Evolutionary conservation across 2,113 vertebrate genomes (phyloP).

Genomic region (Marcusenius ussheri): DNA sequence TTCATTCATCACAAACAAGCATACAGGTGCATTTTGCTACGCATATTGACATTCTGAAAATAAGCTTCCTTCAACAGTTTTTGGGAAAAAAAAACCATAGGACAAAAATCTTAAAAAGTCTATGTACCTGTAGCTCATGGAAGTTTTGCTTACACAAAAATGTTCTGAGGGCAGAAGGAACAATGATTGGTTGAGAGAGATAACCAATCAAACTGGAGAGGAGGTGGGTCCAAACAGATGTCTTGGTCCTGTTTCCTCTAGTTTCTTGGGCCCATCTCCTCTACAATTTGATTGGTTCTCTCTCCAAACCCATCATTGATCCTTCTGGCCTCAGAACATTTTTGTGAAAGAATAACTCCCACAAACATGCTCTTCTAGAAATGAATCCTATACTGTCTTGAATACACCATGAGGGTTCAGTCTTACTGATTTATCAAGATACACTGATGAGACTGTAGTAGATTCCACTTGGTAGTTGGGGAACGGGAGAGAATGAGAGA

Average conservation of each 20-base stretch:
- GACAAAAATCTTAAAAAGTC: not conserved
- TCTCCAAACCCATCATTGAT: no score
- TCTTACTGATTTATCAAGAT: not conserved
- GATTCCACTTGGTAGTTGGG: not conserved
- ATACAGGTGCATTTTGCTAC: not conserved
- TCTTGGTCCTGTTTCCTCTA: no score
- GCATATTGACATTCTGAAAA: not conserved
- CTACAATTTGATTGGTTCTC: no score
- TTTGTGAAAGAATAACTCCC: no score
- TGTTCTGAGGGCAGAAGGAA: no score
- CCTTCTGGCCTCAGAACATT: no score
- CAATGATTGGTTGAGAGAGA: no score
- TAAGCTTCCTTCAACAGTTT: not conserved
- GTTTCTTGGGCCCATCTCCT: no score
- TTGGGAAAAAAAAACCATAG: not conserved
- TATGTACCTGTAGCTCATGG: not conserved
- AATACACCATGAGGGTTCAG: not conserved
- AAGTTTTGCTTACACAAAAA: no score
- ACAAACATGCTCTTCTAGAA: not conserved
- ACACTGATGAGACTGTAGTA: not conserved
- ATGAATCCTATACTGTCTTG: not conserved
- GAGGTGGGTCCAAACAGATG: no score
- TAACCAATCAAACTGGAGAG: no score
- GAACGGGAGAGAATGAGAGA: not conserved
- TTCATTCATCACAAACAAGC: conserved; percentile 4